Evolutionary conservation across 1,140 invertebrate genomes (phyloP).

Genomic region (Lethrus apterus): DNA sequence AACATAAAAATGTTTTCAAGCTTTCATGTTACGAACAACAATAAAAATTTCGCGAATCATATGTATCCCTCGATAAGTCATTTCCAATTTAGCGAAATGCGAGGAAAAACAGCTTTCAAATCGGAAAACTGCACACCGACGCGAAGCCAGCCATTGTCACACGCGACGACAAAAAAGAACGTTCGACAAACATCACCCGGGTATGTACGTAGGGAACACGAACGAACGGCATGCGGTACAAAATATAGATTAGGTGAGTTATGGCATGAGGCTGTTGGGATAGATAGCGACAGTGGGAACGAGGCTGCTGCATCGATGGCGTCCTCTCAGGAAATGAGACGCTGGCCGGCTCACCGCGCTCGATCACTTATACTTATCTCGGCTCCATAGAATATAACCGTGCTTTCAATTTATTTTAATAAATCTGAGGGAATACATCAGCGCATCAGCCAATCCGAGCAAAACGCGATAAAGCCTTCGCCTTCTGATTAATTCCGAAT

Average conservation of each 20-base stretch:
- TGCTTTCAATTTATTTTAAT: constrained; percentile 38
- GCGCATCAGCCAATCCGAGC: constrained; percentile 35
- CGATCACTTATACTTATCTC: constrained; percentile 31
- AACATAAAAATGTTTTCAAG: too few species aligned
- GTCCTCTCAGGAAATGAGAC: constrained; percentile 32
- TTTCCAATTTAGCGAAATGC: too few species aligned
- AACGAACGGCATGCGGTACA: too few species aligned
- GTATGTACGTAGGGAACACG: too few species aligned
- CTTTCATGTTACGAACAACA: too few species aligned
- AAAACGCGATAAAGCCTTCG: constrained; percentile 24
- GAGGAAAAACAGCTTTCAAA: too few species aligned
- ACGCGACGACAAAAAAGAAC: too few species aligned
- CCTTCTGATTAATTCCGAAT: constrained; percentile 20
- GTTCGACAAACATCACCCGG: too few species aligned
- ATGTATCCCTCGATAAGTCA: too few species aligned
- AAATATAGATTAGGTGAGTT: constrained; percentile 16
- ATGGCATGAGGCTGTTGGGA: constrained; percentile 17
- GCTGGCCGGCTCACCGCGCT: constrained; percentile 25
- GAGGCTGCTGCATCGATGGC: constrained; percentile 6
- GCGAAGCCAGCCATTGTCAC: too few species aligned
- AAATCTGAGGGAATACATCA: constrained; percentile 30
- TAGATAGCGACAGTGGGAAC: constrained; percentile 20
- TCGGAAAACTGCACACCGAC: too few species aligned
- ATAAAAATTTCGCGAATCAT: too few species aligned
- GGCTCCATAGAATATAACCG: constrained; percentile 30